A percentile compares a stretch with the other conserved stretches of the same genome.
These are phyloP conservation scores for Python bivittatus DNA, from an alignment of 2,113 vertebrate genomes.

Conservation along the genomic window DNA sequence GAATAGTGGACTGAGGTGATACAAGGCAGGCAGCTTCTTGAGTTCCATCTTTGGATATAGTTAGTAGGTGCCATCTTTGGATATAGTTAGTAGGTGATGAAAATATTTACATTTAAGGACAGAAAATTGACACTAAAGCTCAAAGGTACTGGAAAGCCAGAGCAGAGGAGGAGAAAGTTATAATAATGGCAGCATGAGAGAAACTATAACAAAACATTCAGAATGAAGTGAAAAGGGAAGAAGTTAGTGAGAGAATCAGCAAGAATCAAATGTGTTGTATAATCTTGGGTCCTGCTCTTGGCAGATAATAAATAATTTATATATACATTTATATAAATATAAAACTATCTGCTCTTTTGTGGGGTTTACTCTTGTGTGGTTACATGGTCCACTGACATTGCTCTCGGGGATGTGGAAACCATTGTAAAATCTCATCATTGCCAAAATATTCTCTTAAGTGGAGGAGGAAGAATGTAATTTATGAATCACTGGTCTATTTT, in stretches of 20 bases:
- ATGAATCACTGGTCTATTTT: conserved; percentile 57
- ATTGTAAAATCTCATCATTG: neutral
- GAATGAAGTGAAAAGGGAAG: neutral
- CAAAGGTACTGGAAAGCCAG: neutral
- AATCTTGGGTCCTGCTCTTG: neutral
- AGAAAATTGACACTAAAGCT: neutral
- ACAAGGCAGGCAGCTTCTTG: neutral
- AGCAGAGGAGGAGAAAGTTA: too few relatives aligned
- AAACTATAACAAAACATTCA: neutral
- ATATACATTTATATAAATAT: neutral
- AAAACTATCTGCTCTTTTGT: neutral
- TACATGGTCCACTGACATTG: neutral
- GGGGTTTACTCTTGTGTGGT: neutral
- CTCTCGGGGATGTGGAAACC: neutral
- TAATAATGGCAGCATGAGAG: neutral
- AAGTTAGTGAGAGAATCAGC: neutral
- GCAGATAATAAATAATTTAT: neutral
- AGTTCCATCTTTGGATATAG: neutral
- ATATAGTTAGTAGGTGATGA: neutral
- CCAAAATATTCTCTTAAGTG: conserved; percentile 38
- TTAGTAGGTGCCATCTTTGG: neutral
- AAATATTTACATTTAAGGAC: neutral
- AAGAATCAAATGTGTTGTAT: neutral
- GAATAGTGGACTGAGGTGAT: neutral
- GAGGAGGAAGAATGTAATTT: conserved; percentile 56